Evolutionary conservation across 2,888 invertebrate species (phyloP), one percentile per base, ranked within the genome.

Genomic region (Cistogaster globosa): DNA sequence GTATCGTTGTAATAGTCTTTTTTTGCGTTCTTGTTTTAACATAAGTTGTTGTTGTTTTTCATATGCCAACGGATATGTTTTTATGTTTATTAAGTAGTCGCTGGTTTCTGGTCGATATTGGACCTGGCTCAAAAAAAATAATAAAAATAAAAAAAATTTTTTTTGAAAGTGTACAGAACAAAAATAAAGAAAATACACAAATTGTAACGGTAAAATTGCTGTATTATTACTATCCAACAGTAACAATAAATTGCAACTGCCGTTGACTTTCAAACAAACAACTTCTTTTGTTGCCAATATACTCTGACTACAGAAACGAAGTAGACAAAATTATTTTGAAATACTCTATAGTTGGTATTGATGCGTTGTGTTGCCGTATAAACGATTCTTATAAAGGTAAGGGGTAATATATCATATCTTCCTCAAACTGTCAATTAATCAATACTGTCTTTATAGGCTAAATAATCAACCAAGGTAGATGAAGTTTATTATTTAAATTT

Each of bases 241-340:
- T 86, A 87, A 86, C 83, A 84, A 87, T 87, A 87, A 88, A 89
- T 88, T 89, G 87, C 90, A 89, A 89, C 89, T 89, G 89, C 88
- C 88, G 87, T 88, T 89, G 87, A 82, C 82, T 87, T 86, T 67
- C 75, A 67, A 82, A 68, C 78, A 84, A 79, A 82, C 75, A 68
- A 71, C 79, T 76, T 76, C 42, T 72, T 86, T 86, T 68, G 72
- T 77, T 82, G 84, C 81, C 76, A 82, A 72, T 45, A 48, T 20
- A 36, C 57, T n/a, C 12, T 14, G 22, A 55, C 18, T 5, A 58
- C 38, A 55, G n/a, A 18, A 32, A 51, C 18, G 11, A 18, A 68
- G 22, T 48, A 65, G 45, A n/a, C 32, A 20, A 51, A 48, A 36
- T 53, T 60, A 12, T 60, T 18, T n/a, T 57, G 16, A 26, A 20